Percentiles rank a stretch among this genome's conserved stretches.
Conservation (phyloP, 1,140 invertebrate species). For the Caenorhabditis remanei region DNA sequence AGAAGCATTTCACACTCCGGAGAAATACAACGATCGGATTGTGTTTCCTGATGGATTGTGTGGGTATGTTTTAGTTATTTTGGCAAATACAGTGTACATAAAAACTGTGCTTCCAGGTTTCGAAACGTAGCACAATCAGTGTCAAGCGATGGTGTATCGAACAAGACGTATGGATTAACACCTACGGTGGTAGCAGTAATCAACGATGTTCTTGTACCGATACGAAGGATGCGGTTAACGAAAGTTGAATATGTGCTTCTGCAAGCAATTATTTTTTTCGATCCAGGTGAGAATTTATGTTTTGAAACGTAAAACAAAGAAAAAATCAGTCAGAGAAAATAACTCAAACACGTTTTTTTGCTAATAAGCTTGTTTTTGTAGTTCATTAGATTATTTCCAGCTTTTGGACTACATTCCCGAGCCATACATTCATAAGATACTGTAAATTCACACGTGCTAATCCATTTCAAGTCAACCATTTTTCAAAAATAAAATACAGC, state of each 20-base stretch:
- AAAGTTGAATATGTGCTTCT: constrained; percentile 75
- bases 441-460: too few species aligned
- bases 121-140: constrained; percentile 24
- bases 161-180: constrained; percentile 71
- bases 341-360: too few species aligned
- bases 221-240: constrained; percentile 71
- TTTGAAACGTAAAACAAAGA: too few species aligned
- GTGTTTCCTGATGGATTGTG: constrained; percentile 70
- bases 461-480: too few species aligned
- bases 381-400: too few species aligned
- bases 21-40: constrained; percentile 75
- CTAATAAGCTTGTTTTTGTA: too few species aligned
- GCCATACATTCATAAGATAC: too few species aligned
- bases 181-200: constrained; percentile 77
- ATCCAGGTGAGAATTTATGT: constrained; percentile 69
- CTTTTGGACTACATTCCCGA: too few species aligned
- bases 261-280: constrained; percentile 75
- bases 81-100: background rate
- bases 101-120: background rate
- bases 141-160: background rate
- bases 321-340: too few species aligned
- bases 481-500: too few species aligned
- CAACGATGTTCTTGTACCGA: constrained; percentile 76
- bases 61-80: constrained; percentile 55
- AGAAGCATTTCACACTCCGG: constrained; percentile 76